These are phyloP conservation scores for Sminthopsis crassicaudata DNA, from an alignment of 2,113 vertebrate genomes.

Conservation along the genomic window DNA sequence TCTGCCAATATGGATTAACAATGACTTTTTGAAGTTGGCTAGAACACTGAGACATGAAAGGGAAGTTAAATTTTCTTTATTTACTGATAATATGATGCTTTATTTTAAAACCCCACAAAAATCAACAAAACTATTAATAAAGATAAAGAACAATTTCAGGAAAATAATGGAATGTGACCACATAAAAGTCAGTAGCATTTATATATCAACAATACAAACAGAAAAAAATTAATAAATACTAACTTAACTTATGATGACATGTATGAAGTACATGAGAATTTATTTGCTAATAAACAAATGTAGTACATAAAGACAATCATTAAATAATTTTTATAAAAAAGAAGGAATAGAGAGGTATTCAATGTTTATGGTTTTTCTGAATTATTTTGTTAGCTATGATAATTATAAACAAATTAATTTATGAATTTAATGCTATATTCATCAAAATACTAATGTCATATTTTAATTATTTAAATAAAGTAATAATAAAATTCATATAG, in stretches of 20 bases:
- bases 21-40: no score
- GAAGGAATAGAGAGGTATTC: background rate
- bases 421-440: background rate
- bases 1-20: no score
- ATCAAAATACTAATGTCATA: background rate
- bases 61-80: no score
- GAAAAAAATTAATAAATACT: background rate
- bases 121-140: no score
- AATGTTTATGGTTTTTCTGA: background rate
- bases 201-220: background rate
- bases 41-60: no score
- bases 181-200: background rate
- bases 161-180: background rate
- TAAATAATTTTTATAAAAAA: background rate
- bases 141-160: no score
- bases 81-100: no score
- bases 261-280: background rate
- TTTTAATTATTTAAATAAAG: background rate
- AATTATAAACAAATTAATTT: background rate
- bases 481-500: background rate
- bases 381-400: background rate
- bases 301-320: background rate
- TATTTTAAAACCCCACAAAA: no score
- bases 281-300: background rate
- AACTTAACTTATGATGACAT: background rate